Conservation (phyloP, 2,113 vertebrate species). For the Lanius collurio region DNA sequence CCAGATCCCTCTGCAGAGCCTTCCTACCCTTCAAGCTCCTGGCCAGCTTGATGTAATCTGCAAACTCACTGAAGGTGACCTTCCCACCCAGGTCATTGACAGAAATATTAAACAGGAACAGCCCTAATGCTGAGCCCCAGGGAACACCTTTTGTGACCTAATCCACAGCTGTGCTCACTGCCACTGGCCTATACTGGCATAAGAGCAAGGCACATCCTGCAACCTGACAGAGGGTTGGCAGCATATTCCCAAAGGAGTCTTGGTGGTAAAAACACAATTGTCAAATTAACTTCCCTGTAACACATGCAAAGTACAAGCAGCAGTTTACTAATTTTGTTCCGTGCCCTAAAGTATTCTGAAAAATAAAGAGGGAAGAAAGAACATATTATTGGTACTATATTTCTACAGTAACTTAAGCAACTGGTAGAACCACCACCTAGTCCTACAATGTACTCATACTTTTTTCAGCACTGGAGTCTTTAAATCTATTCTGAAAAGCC, state of each 20-base stretch:
- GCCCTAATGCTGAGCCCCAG: background rate
- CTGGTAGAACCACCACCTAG: background rate
- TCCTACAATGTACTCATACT: background rate
- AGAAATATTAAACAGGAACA: background rate
- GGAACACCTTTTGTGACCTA: background rate
- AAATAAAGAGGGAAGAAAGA: background rate
- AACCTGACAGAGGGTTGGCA: background rate
- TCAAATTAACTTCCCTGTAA: background rate
- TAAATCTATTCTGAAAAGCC: background rate
- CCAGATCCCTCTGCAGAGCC: background rate
- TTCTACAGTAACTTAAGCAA: background rate
- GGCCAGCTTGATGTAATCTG: background rate
- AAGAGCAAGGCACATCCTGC: background rate
- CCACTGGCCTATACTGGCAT: background rate
- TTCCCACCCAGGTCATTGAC: fast-evolving
- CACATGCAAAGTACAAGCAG: background rate
- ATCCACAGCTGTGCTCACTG: background rate
- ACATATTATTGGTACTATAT: background rate
- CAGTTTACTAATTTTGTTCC: background rate
- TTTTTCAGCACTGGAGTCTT: background rate
- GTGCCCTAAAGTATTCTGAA: background rate
- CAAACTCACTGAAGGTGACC: background rate
- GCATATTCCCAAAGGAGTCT: background rate
- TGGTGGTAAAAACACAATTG: background rate
- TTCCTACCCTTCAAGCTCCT: background rate